Conservation (phyloP, 2,797 vertebrate species). For the Pristis pectinata region DNA sequence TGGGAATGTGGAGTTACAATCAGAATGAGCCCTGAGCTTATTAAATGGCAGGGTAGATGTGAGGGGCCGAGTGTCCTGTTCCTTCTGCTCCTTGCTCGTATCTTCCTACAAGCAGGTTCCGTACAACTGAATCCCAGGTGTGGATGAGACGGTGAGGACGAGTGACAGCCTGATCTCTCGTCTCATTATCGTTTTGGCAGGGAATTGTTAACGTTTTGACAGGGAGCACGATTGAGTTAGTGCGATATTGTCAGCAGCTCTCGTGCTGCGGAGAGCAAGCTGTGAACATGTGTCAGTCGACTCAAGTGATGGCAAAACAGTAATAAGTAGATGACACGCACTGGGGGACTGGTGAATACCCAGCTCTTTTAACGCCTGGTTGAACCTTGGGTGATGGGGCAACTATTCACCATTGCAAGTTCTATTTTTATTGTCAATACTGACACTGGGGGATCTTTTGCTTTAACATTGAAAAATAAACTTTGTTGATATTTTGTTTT, state of each 20-base stretch:
- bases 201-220: not conserved
- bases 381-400: not conserved
- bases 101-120: no score
- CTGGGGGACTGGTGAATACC: not conserved
- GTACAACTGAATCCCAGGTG: no score
- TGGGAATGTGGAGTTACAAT: no score
- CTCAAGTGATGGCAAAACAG: slow-evolving; percentile 10
- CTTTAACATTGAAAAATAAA: not conserved
- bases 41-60: no score
- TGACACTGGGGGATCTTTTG: not conserved
- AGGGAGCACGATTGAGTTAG: not conserved
- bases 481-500: not conserved
- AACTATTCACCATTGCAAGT: not conserved
- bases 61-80: no score
- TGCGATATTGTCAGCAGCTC: not conserved
- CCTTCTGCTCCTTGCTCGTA: no score
- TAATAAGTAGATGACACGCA: not conserved
- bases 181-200: not conserved
- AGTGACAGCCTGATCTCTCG: not conserved
- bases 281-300: slow-evolving; percentile 20
- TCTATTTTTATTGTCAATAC: not conserved
- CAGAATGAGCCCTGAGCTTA: no score
- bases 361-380: no score
- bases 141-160: not conserved
- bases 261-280: not conserved